phyloP scores from a whole-genome alignment of 2,888 invertebrate genomes.

The Stramonita haemastoma region DNA sequence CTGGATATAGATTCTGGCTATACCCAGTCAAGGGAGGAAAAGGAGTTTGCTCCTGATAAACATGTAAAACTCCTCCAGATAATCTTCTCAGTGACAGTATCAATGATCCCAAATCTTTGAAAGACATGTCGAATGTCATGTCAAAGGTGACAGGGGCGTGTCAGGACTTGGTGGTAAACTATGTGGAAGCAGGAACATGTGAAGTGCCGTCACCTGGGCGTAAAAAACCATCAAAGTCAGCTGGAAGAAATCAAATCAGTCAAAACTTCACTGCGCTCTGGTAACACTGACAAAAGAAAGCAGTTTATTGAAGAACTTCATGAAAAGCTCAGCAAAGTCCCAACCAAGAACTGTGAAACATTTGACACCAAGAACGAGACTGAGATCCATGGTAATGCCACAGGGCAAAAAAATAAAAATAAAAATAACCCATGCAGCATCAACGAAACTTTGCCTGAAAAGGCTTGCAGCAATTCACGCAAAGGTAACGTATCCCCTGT shows the following conservation, averaged over 20 bases:
- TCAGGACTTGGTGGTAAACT: neutral
- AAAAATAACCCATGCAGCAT: neutral
- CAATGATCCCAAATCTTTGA: neutral
- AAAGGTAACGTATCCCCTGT: neutral
- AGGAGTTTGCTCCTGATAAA: neutral
- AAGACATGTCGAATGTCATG: neutral
- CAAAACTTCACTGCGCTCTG: neutral
- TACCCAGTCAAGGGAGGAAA: neutral
- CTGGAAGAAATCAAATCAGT: neutral
- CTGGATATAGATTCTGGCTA: neutral
- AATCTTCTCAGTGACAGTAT: neutral
- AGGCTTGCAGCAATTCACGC: neutral
- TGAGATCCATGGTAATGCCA: neutral
- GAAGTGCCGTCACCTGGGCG: neutral
- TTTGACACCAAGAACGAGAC: neutral
- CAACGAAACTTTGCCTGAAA: neutral
- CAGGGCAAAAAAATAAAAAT: neutral
- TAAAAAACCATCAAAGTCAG: neutral
- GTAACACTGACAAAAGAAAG: slow-evolving; percentile 21
- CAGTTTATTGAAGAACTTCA: neutral
- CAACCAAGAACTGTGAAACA: neutral
- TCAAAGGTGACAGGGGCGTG: too few species aligned
- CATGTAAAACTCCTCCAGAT: neutral
- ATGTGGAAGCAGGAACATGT: neutral
- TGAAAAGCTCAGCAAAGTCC: neutral